A percentile compares a stretch with the other conserved stretches of the same genome.
These are phyloP conservation scores for Mormyrus proboscirostris DNA, from an alignment of 2,797 vertebrate species.

Conservation along the genomic window DNA sequence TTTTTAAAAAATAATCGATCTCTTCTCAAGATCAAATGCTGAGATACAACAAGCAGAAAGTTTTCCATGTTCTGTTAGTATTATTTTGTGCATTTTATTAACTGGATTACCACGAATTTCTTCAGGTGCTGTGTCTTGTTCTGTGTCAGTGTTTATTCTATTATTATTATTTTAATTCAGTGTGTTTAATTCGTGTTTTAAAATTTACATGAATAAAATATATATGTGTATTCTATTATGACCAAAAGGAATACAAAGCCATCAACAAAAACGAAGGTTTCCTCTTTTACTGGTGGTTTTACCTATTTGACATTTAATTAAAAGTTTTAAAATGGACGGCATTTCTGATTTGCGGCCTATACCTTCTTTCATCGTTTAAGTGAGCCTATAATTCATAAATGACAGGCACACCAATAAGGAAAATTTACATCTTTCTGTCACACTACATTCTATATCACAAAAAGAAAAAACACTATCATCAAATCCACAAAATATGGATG, in stretches of 20 bases:
- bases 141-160: not conserved
- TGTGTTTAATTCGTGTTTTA: not conserved
- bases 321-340: not conserved
- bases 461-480: not conserved
- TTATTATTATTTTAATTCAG: conserved; percentile 6
- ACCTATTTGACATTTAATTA: not conserved
- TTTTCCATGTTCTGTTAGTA: not conserved
- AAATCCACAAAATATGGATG: not conserved
- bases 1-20: not conserved
- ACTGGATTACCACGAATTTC: not conserved
- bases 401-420: not conserved
- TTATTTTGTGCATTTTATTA: not conserved
- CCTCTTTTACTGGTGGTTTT: conserved; percentile 17
- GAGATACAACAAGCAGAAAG: not conserved
- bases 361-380: not conserved
- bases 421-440: not conserved
- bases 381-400: not conserved
- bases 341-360: not conserved
- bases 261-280: conserved; percentile 48
- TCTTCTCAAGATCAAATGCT: not conserved
- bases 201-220: not conserved
- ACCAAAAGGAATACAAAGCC: conserved; percentile 66
- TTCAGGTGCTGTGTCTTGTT: not conserved
- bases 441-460: not conserved
- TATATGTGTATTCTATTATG: conserved; percentile 28